A percentile compares a stretch with the other conserved stretches of the same genome.
These are phyloP conservation scores for Sphaeridia pumilis DNA, from an alignment of 2,888 invertebrate genomes.

Conservation along the genomic window DNA sequence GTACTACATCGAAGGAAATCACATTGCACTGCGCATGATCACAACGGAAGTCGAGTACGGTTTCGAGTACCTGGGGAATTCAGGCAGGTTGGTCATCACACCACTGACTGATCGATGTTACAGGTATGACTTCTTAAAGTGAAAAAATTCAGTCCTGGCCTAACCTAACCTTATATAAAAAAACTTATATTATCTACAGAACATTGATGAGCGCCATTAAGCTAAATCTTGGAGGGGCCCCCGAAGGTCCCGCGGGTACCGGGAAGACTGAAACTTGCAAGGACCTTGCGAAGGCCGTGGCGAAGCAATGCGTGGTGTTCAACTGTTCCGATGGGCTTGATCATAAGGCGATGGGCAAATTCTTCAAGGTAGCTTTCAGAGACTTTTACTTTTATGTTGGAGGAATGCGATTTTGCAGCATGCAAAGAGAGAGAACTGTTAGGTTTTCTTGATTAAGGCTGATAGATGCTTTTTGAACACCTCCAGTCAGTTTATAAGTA, in stretches of 20 bases:
- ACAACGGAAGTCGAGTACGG: slow-evolving; percentile 62
- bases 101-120: slow-evolving; percentile 87
- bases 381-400: neutral
- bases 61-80: slow-evolving; percentile 88
- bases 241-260: slow-evolving; percentile 77
- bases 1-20: slow-evolving; percentile 37
- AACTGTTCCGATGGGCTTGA: slow-evolving; percentile 91
- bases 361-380: slow-evolving; percentile 62
- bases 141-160: neutral
- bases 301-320: slow-evolving; percentile 92
- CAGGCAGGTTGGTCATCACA: slow-evolving; percentile 75
- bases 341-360: slow-evolving; percentile 87
- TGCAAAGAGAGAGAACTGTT: neutral
- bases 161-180: neutral
- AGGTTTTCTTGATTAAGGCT: neutral
- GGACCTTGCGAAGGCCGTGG: slow-evolving; percentile 87
- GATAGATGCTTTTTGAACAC: neutral
- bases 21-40: slow-evolving; percentile 49
- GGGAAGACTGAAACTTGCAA: slow-evolving; percentile 91
- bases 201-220: slow-evolving; percentile 89
- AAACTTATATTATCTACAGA: too few relatives aligned
- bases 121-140: slow-evolving; percentile 45
- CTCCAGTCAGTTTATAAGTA: neutral
- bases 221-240: slow-evolving; percentile 80
- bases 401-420: neutral